Base-by-base conservation (phyloP, 1,140 invertebrate genomes). In the Cydia fagiglandana region DNA sequence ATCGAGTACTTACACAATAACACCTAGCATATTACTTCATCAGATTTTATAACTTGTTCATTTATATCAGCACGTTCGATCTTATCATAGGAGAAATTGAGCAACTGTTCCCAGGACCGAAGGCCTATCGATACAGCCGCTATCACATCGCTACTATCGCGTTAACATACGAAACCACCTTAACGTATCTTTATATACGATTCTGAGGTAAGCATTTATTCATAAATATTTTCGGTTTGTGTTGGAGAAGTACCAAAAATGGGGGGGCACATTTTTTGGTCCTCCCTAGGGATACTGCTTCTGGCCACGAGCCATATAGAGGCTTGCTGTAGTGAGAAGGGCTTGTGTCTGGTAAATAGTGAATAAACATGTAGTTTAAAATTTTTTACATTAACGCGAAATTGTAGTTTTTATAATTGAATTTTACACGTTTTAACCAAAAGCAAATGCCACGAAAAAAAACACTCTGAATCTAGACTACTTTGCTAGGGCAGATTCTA, bases 191-290 rank as follows among this genome's bases (percentile, higher is more conserved):
- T 85, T 87, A 86, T 81, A 88, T 88, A 89, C 77, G 76, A 76
- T 76, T 30, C 56, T 70, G 68, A 74, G 70, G 73, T 74, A 75
- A 73, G 73, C 70, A 78, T 50, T 61, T 74, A 82, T 76, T 73
- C 78, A 83, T 77, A 81, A 73, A 64, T 74, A 66, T 61, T 30
- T 80, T 75, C 24, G 50, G 12, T 30, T 64, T 38, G 79, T 34
- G 38, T 79, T 80, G 77, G 79, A 77, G 79, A 73, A 76, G 64
- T 30, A 78, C 64, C 28, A 1, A 85, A 83, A 70, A 91, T 91
- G 90, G 84, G 86, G 87, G 83, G 78, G 77, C 80, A 79, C 47
- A 15, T 87, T 9, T 81, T 90, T 82, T 92, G 86, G 88, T 83
- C 85, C 79, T 87, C 83, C 76, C 73, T 92, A 30, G 83, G 77